These are phyloP conservation scores for Macropis europaea DNA, from an alignment of 2,888 invertebrate genomes.

Conservation along the genomic window DNA sequence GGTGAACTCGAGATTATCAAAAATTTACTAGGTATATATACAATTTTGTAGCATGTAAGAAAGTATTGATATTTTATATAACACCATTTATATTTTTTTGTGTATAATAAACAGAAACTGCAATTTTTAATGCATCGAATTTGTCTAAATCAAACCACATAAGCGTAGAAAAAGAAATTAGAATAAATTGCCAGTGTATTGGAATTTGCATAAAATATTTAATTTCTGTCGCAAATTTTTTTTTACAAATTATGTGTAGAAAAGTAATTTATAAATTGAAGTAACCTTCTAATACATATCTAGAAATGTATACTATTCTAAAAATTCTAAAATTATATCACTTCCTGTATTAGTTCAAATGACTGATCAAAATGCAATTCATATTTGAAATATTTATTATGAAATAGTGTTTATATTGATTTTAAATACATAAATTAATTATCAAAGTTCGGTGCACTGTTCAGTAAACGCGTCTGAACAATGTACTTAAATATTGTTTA, in stretches of 20 bases:
- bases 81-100: not conserved
- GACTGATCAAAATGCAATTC: conserved; percentile 21
- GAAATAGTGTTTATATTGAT: conserved; percentile 42
- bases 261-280: conserved; percentile 7
- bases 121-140: not conserved
- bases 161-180: not conserved
- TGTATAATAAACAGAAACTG: not conserved
- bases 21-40: conserved; percentile 20
- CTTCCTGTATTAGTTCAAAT: not conserved
- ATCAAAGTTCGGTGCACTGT: conserved; percentile 50
- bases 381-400: conserved; percentile 50
- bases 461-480: conserved; percentile 31
- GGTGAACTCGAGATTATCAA: conserved; percentile 80
- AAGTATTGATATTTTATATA: not conserved
- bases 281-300: not conserved
- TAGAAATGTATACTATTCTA: not conserved
- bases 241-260: conserved; percentile 17
- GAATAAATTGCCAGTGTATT: not conserved
- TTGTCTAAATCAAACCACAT: not conserved
- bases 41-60: conserved; percentile 7
- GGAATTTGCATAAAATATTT: conserved; percentile 32
- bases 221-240: conserved; percentile 13
- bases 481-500: conserved; percentile 20
- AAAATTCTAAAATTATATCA: not conserved
- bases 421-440: conserved; percentile 54